phyloP scores from a whole-genome alignment of 2,888 invertebrate species.

The Apamea monoglypha region DNA sequence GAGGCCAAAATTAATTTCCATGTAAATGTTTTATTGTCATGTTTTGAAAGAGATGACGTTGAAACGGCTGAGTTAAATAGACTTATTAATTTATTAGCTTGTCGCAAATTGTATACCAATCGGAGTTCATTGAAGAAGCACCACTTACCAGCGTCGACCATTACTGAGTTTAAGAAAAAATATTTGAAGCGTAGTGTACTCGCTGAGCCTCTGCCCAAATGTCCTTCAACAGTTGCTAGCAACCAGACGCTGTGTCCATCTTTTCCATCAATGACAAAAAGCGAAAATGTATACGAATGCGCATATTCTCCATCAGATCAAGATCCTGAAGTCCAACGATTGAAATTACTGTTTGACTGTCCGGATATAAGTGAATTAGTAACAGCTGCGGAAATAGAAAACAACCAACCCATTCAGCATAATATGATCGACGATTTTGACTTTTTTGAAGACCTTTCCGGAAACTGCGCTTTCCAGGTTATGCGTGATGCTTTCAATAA shows the following conservation, averaged over 20 bases:
- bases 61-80: conserved; percentile 83
- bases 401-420: conserved; percentile 76
- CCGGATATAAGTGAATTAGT: conserved; percentile 86
- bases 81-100: conserved; percentile 82
- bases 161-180: conserved; percentile 82
- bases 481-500: conserved; percentile 81
- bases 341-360: conserved; percentile 83
- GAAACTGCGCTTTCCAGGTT: conserved; percentile 79
- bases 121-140: conserved; percentile 82
- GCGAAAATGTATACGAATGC: conserved; percentile 69
- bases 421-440: conserved; percentile 85
- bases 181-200: conserved; percentile 84
- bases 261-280: conserved; percentile 77
- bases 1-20: conserved; percentile 85
- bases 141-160: conserved; percentile 73
- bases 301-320: conserved; percentile 47
- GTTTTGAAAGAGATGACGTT: conserved; percentile 83
- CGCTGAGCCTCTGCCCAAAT: conserved; percentile 80
- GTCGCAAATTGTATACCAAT: conserved; percentile 84
- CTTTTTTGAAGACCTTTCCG: conserved; percentile 84
- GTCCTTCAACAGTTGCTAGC: conserved; percentile 66
- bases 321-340: conserved; percentile 71
- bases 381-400: conserved; percentile 84
- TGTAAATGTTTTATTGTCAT: conserved; percentile 82
- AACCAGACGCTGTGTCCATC: conserved; percentile 70